Percentiles rank a stretch among this genome's conserved stretches.
Evolutionary conservation across 2,888 invertebrate genomes (phyloP).

Genomic region (Nebria salina): DNA sequence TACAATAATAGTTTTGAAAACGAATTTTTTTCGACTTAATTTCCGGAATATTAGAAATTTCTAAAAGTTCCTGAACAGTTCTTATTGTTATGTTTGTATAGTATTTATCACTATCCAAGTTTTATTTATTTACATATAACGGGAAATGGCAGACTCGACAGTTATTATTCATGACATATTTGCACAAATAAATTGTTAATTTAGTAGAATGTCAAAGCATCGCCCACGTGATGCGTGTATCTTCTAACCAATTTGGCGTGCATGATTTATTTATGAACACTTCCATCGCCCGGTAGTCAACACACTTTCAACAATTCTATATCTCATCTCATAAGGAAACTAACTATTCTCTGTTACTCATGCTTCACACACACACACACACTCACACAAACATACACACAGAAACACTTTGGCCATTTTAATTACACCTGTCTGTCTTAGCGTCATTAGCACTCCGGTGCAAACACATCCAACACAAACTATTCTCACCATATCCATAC

Average conservation of each 20-base stretch:
- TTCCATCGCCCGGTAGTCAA: constrained; percentile 18
- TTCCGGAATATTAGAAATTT: too few species aligned
- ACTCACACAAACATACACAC: not conserved
- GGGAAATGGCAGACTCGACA: not conserved
- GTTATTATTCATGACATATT: constrained; percentile 40
- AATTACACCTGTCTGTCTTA: constrained; percentile 28
- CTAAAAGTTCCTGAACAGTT: too few species aligned
- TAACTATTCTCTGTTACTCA: not conserved
- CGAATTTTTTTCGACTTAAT: too few species aligned
- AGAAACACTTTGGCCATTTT: constrained; percentile 21
- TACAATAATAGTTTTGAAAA: too few species aligned
- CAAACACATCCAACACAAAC: not conserved
- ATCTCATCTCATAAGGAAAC: constrained; percentile 25
- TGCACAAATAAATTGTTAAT: constrained; percentile 40
- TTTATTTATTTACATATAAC: not conserved
- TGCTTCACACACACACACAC: not conserved
- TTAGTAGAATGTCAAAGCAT: constrained; percentile 36
- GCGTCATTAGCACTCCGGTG: not conserved
- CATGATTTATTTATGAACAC: constrained; percentile 38
- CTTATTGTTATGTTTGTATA: too few species aligned
- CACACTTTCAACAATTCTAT: constrained; percentile 37
- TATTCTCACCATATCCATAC: not conserved
- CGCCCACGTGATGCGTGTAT: constrained; percentile 22
- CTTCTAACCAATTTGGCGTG: constrained; percentile 7
- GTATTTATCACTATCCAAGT: too few species aligned